phyloP scores from a whole-genome alignment of 2,888 invertebrate genomes.

The Strigamia maritima region DNA sequence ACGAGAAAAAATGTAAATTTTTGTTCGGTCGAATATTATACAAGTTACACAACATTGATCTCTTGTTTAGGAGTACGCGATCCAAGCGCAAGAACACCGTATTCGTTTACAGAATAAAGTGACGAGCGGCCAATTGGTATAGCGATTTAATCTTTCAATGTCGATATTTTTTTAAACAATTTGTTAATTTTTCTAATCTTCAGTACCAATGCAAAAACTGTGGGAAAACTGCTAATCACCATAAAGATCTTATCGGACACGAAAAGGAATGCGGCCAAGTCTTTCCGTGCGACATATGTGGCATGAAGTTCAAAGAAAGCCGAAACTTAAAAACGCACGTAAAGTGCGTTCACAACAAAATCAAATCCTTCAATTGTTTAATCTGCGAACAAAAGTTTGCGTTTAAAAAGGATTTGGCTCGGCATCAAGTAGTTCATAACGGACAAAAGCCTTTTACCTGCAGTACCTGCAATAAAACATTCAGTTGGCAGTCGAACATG shows the following conservation, averaged over 20 bases:
- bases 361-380: background rate
- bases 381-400: background rate
- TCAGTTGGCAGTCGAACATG: constrained; percentile 10
- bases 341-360: background rate
- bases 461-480: background rate
- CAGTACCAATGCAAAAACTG: background rate
- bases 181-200: background rate
- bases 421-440: background rate
- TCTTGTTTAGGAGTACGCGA: background rate
- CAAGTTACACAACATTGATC: background rate
- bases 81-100: background rate
- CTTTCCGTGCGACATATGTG: background rate
- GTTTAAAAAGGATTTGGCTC: background rate
- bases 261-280: background rate
- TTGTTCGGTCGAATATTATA: too few relatives aligned
- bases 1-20: background rate
- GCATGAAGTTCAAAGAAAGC: background rate
- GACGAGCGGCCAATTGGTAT: background rate
- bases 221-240: background rate
- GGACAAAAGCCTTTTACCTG: background rate
- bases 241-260: background rate
- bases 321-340: background rate
- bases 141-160: background rate
- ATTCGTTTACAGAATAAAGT: background rate
- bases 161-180: background rate